These are phyloP conservation scores for Tiaroga cobitis DNA, from an alignment of 2,797 vertebrate genomes.

Conservation along the genomic window DNA sequence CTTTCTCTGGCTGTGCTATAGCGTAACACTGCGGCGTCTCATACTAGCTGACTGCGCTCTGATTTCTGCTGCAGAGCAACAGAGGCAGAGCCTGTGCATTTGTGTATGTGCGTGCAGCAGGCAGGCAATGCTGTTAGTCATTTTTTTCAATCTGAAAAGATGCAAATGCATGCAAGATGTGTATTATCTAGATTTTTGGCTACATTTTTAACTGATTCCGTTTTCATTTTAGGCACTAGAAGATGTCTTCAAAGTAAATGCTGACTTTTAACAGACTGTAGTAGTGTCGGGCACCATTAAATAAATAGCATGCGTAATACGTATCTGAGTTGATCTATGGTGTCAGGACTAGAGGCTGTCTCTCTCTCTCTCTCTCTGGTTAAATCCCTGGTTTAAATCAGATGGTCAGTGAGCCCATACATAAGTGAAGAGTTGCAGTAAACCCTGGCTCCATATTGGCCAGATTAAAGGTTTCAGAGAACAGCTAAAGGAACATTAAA, in stretches of 20 bases:
- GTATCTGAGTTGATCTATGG: slow-evolving; percentile 7
- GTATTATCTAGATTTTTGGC: background rate
- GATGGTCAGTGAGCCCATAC: slow-evolving; percentile 17
- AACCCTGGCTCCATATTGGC: slow-evolving; percentile 1
- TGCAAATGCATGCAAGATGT: slow-evolving; percentile 1
- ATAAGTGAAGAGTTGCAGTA: slow-evolving; percentile 21
- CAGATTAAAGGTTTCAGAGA: background rate
- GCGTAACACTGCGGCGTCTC: slow-evolving; percentile 80
- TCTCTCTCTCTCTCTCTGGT: slow-evolving; percentile 7
- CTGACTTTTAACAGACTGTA: slow-evolving; percentile 5
- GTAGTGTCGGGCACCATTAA: background rate
- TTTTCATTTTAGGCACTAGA: slow-evolving; percentile 8
- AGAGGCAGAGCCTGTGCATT: slow-evolving; percentile 35
- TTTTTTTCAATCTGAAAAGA: background rate
- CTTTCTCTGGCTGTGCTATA: slow-evolving; percentile 74
- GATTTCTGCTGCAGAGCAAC: slow-evolving; percentile 64
- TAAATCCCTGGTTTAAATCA: slow-evolving; percentile 23
- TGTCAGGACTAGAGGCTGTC: background rate
- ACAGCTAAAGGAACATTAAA: background rate
- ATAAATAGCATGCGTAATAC: background rate
- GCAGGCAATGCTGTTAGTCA: slow-evolving; percentile 10
- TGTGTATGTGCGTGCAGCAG: slow-evolving; percentile 40
- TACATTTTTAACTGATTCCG: background rate
- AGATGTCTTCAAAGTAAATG: background rate
- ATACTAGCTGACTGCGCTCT: slow-evolving; percentile 78